phyloP scores from a whole-genome alignment of 2,113 vertebrate species.

The Lepus europaeus region DNA sequence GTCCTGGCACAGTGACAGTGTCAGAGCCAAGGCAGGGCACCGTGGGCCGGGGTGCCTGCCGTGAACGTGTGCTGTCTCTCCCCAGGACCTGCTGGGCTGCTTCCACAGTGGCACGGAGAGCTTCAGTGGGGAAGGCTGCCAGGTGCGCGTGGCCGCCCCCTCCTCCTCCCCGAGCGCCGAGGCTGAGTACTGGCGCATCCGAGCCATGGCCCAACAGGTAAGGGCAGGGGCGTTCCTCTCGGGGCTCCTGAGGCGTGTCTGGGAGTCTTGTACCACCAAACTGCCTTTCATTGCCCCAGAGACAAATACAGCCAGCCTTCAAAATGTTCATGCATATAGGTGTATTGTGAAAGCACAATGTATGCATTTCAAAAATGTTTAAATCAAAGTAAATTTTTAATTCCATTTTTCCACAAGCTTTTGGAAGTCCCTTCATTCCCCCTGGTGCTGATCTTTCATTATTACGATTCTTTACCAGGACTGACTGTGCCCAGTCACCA shows the following conservation, averaged over 20 bases:
- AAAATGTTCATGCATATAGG: no score
- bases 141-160: conserved; percentile 97
- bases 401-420: no score
- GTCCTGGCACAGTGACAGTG: not conserved
- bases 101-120: conserved; percentile 96
- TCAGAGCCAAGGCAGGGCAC: not conserved
- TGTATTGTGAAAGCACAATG: no score
- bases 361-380: no score
- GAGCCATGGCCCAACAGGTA: conserved; percentile 99
- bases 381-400: no score
- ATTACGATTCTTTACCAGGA: not conserved
- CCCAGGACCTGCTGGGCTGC: conserved; percentile 95
- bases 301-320: not conserved
- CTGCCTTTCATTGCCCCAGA: not conserved
- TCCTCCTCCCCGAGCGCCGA: conserved; percentile 95
- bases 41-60: accelerated
- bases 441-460: not conserved
- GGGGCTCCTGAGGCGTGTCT: not conserved
- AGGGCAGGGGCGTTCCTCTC: not conserved
- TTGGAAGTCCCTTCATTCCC: not conserved
- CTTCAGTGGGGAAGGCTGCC: conserved; percentile 96
- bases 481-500: not conserved
- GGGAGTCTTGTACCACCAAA: not conserved
- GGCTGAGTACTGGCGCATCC: conserved; percentile 98
- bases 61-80: conserved; percentile 74